Evolutionary conservation across 2,797 vertebrate genomes (phyloP).

Genomic region (Liasis olivaceus): DNA sequence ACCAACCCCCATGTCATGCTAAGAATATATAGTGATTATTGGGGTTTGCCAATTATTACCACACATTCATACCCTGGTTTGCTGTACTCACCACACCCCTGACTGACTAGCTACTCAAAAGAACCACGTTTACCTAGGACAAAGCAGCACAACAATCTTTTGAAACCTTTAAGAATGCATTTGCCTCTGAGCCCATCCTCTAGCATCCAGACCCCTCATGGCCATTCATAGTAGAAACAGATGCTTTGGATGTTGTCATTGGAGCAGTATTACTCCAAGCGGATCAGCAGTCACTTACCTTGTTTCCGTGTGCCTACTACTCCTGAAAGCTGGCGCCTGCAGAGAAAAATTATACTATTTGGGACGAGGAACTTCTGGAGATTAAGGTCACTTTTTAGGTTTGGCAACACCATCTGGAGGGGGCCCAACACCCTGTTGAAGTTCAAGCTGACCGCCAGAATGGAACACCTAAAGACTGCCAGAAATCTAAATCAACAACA

Average conservation of each 20-base stretch:
- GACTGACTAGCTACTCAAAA: neutral
- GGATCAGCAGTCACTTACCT: neutral
- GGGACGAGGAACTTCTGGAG: neutral
- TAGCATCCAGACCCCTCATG: neutral
- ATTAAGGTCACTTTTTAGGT: neutral
- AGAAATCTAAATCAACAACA: neutral
- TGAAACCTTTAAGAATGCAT: neutral
- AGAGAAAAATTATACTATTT: neutral
- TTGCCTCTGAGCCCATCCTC: neutral
- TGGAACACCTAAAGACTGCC: neutral
- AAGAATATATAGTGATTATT: too few relatives aligned
- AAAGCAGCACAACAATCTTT: rapidly evolving
- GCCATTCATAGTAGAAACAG: neutral
- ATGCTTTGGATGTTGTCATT: neutral
- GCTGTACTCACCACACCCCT: neutral
- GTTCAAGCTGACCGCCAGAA: neutral
- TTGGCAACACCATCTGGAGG: neutral
- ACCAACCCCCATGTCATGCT: too few relatives aligned
- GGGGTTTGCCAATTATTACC: neutral
- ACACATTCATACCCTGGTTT: neutral
- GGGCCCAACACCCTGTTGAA: neutral
- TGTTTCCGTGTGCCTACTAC: neutral
- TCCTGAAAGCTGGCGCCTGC: neutral
- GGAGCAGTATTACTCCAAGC: neutral
- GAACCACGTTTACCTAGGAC: neutral